Conservation (phyloP, 2,113 vertebrate genomes). For the Lophochroa leadbeateri region DNA sequence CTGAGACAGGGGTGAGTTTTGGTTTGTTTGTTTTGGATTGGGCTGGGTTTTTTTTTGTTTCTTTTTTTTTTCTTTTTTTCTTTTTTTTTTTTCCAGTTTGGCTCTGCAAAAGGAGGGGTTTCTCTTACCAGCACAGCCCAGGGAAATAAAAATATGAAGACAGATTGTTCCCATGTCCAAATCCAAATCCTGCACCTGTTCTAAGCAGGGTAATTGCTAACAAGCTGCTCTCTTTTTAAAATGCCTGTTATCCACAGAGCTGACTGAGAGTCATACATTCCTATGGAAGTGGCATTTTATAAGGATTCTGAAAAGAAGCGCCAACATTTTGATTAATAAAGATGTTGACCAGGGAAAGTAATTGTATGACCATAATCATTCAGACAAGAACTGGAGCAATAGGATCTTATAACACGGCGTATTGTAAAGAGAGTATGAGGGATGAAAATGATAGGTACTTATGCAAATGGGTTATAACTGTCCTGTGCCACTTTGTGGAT, state of each 20-base stretch:
- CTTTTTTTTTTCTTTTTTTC: background rate
- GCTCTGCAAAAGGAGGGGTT: background rate
- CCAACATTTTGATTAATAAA: slow-evolving; percentile 59
- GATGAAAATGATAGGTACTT: slow-evolving; percentile 37
- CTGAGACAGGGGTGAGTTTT: background rate
- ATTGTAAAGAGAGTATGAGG: background rate
- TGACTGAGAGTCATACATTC: background rate
- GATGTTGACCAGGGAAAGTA: slow-evolving; percentile 51
- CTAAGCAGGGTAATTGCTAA: background rate
- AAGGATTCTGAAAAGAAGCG: background rate
- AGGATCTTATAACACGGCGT: background rate
- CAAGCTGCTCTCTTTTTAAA: slow-evolving; percentile 45
- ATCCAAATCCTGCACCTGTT: background rate
- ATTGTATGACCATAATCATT: slow-evolving; percentile 46
- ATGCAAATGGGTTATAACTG: slow-evolving; percentile 30
- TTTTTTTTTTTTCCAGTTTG: background rate
- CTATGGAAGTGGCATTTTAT: slow-evolving; percentile 35
- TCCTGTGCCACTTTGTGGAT: slow-evolving; percentile 20
- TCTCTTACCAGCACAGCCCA: background rate
- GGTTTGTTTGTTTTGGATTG: background rate
- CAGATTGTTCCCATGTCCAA: background rate
- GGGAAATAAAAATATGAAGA: slow-evolving; percentile 17
- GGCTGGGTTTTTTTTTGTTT: background rate
- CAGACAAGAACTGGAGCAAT: slow-evolving; percentile 41
- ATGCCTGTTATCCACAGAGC: background rate